A percentile compares a stretch with the other conserved stretches of the same genome.
Conservation (phyloP, 2,113 vertebrate species). For the Trachemys scripta region DNA sequence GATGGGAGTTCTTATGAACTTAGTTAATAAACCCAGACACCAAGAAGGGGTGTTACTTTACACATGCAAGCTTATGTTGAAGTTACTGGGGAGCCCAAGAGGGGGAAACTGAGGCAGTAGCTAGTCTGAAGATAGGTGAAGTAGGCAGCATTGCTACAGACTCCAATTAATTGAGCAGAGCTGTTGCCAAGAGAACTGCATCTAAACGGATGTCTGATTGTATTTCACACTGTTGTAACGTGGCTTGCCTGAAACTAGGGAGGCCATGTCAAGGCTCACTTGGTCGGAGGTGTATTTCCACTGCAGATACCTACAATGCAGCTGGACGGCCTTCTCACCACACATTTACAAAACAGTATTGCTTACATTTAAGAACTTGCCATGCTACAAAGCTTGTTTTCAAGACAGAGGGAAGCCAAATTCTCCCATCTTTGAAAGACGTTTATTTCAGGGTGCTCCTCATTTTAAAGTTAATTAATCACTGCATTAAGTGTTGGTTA, state of each 20-base stretch:
- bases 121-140: too few relatives aligned
- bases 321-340: neutral
- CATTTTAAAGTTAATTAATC: neutral
- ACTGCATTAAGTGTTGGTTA: neutral
- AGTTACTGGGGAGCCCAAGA: too few relatives aligned
- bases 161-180: neutral
- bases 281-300: neutral
- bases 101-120: too few relatives aligned
- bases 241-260: neutral
- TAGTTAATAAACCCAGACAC: too few relatives aligned
- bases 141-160: too few relatives aligned
- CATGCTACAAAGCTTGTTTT: neutral
- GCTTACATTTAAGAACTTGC: neutral
- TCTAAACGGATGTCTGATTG: neutral
- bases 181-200: neutral
- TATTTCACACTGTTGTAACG: neutral
- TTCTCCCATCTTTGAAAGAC: neutral
- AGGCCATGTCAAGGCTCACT: neutral
- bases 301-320: neutral
- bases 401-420: neutral
- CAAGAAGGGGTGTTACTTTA: too few relatives aligned
- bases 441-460: neutral
- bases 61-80: too few relatives aligned
- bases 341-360: neutral
- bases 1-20: too few relatives aligned